Conservation (phyloP, 2,113 vertebrate species). For the Sitta europaea region DNA sequence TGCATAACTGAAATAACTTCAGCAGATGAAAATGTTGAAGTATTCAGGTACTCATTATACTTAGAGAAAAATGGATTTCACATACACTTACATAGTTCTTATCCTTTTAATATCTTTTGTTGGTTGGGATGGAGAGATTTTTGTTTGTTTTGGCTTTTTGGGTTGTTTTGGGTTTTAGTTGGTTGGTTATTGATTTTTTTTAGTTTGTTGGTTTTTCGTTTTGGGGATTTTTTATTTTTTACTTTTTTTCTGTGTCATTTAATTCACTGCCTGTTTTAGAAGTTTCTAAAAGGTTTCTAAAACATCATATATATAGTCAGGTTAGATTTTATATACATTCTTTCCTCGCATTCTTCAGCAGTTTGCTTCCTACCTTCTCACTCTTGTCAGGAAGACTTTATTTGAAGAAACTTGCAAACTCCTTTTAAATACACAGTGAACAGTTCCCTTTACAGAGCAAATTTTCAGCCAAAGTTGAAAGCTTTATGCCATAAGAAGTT, state of each 20-base stretch:
- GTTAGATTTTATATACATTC: not conserved
- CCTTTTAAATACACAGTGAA: not conserved
- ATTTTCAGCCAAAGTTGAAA: not conserved
- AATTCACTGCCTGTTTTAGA: not conserved
- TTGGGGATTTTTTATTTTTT: not conserved
- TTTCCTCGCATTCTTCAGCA: not conserved
- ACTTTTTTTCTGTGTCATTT: not conserved
- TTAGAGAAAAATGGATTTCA: not conserved
- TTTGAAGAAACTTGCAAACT: not conserved
- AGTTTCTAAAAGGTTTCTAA: not conserved
- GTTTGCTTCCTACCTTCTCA: not conserved
- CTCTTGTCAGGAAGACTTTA: not conserved
- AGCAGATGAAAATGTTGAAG: not conserved
- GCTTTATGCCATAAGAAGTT: not conserved
- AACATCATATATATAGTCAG: not conserved
- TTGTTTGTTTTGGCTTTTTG: not conserved
- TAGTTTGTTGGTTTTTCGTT: not conserved
- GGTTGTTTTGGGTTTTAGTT: fast-evolving
- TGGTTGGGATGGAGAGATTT: fast-evolving
- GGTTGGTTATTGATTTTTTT: not conserved
- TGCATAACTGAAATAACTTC: not conserved
- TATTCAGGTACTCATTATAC: not conserved
- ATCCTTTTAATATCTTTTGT: not conserved
- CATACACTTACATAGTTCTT: not conserved
- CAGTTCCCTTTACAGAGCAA: not conserved